Base-by-base conservation (phyloP, 2,888 invertebrate genomes). In the Acrobasis repandana region DNA sequence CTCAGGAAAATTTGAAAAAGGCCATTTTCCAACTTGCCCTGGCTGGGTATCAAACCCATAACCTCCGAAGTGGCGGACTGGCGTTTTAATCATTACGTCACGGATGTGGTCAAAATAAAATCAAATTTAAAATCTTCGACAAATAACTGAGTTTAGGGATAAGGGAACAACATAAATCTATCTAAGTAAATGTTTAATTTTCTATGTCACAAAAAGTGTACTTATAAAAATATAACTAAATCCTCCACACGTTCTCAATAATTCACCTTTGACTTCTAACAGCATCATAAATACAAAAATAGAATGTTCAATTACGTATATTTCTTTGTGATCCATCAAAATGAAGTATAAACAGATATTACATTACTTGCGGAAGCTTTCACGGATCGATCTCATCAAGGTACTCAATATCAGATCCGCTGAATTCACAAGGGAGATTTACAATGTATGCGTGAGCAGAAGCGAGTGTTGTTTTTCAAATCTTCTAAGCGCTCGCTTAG, bases 281-380 rank as follows among this genome's bases (percentile, higher is more conserved):
- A n/a, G 14, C 14, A 43, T 43, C 43, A n/a, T 43, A 43, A 54
- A 38, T 36, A 36, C 11, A 54, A 14, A 43, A 54, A 38, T 11
- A 36, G 1, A 16, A 46, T 46, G 28, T 20, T 6, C 28, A 28
- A 28, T 5, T 0, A 16, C 14, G 18, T 58, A 9, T 20, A 34
- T 18, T 58, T 11, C 36, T 20, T 38, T 58, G 50, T 34, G 16
- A 58, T 58, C 58, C 49, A 58, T 58, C 58, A 58, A 18, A 50
- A 50, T 58, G 52, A 59, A 51, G 33, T 34, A 51, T 51, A 52
- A 59, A 59, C 51, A 59, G 43, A 52, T 59, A 59, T 59, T 52
- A 60, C 33, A 60, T 51, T 60, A 60, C 52, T 52, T 9, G 28
- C 59, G 59, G 59, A 52, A 51, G 59, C 59, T 59, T 50, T 50